Evolutionary conservation across 2,113 vertebrate genomes (phyloP), one percentile per base, ranked within the genome.

Genomic region (Elephantulus edwardii): DNA sequence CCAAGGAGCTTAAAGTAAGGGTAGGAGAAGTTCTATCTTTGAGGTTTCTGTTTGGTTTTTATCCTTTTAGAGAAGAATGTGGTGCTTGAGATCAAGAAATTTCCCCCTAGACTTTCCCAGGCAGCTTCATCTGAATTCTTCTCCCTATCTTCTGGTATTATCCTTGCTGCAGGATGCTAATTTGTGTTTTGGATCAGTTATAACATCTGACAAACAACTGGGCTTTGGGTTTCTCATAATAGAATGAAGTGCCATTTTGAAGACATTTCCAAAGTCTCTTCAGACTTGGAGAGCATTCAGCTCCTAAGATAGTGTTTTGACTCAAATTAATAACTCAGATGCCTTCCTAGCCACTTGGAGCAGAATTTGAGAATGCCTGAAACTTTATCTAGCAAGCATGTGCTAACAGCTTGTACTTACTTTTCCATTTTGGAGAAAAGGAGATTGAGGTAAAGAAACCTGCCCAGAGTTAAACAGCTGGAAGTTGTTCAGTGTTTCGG

Each of bases 81-180:
- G 11, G 16, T 82, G 82, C 74, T 88, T 44, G 52, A 40, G 62
- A 92, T 68, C 91, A 79, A 78, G 64, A 82, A 82, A 35, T 82
- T 33, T 48, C 83, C 8, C 46, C 42, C 30, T 79, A 62, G 60
- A 33, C 30, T 26, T 70, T 80, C 19, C 48, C 33, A 6, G 5
- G 35, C 68, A 38, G 24, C 46, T 71, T 82, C 48, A 52, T 6
- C 20, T 62, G 13, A 90, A 52, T 78, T 75, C 17, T n/a, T 10
- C 60, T 64, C 48, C 6, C 40, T 52, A 56, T 46, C 75, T 75
- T n/a, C 44, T 75, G 26, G 44, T 46, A 89, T 91, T 22, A 46
- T 58, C 38, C 26, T 89, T 33, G 71, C 13, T 8, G 7, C 8
- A 83, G 50, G 54, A 46, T 14, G 52, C 71, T 52, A 46, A 35